These are phyloP conservation scores for Stomorhina lunata DNA, from an alignment of 2,888 invertebrate genomes.

Conservation along the genomic window DNA sequence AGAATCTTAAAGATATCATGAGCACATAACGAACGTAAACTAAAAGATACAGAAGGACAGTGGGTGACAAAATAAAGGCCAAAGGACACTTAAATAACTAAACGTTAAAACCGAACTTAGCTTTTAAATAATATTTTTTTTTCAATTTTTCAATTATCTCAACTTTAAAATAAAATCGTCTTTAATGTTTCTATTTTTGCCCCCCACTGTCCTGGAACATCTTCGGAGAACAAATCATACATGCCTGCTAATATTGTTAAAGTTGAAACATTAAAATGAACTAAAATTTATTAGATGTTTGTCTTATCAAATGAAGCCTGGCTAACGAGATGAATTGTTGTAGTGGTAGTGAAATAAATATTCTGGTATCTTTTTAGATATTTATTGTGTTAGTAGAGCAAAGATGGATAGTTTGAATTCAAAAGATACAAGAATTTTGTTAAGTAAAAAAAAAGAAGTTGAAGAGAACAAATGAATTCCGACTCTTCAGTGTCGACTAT, in stretches of 20 bases:
- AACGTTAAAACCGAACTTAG: no score
- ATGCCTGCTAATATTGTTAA: conserved; percentile 9
- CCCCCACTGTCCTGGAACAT: neutral
- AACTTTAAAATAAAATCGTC: neutral
- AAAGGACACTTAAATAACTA: no score
- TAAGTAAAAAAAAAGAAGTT: no score
- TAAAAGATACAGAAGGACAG: conserved; percentile 11
- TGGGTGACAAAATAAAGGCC: neutral
- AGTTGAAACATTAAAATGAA: conserved; percentile 47
- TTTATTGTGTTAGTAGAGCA: no score
- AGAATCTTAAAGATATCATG: conserved; percentile 50
- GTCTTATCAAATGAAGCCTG: conserved; percentile 54
- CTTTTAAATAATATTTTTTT: neutral
- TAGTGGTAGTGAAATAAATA: neutral
- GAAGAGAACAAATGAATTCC: no score
- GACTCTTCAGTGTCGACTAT: no score
- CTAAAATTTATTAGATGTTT: conserved; percentile 58
- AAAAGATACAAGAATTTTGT: no score
- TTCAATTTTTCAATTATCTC: neutral
- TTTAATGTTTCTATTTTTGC: neutral
- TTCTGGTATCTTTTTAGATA: no score
- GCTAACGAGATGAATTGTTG: conserved; percentile 45
- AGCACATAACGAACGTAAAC: conserved; percentile 25
- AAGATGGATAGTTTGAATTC: no score
- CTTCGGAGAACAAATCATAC: neutral